phyloP scores from a whole-genome alignment of 1,140 invertebrate genomes.

The Pemphigus obesinymphae region DNA sequence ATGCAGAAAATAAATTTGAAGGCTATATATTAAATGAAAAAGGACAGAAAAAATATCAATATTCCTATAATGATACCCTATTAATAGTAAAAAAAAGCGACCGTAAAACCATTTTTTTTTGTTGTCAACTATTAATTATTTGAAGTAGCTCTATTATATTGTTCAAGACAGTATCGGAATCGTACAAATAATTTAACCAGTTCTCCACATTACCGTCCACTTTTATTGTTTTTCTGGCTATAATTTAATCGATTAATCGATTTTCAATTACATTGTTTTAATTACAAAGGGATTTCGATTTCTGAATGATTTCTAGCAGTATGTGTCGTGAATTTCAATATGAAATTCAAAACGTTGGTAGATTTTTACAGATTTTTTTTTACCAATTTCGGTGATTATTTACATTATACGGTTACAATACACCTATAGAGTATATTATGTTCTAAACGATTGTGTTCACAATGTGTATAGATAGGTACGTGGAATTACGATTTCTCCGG shows the following conservation, averaged over 20 bases:
- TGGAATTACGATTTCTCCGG: conserved; percentile 21
- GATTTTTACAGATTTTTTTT: background rate
- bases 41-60: background rate
- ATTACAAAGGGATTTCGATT: background rate
- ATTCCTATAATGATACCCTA: background rate
- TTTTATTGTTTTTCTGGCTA: background rate
- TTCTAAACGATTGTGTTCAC: background rate
- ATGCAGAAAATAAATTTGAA: background rate
- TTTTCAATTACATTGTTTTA: background rate
- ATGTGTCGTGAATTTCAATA: background rate
- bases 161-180: background rate
- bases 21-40: background rate
- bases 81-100: background rate
- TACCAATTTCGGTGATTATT: background rate
- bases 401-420: background rate
- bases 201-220: background rate
- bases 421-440: background rate
- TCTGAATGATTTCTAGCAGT: background rate
- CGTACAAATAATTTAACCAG: background rate
- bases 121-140: background rate
- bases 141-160: too few relatives aligned
- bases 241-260: background rate
- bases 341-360: background rate
- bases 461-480: background rate
- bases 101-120: background rate